Evolutionary conservation across 2,888 invertebrate genomes (phyloP).

Genomic region (Scrobipalpa costella): DNA sequence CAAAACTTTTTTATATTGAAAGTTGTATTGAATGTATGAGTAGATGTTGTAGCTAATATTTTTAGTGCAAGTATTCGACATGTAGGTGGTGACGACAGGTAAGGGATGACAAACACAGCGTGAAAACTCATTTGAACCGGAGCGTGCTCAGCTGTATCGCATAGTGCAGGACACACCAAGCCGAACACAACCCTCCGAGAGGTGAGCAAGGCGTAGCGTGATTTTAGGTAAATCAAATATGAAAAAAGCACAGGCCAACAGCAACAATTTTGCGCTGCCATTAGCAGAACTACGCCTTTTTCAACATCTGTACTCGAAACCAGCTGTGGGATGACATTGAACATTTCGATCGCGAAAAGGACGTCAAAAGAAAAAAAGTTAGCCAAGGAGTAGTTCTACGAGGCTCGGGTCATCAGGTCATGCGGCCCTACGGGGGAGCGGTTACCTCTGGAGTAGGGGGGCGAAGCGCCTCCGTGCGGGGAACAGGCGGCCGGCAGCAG

Average conservation of each 20-base stretch:
- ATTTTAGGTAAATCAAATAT: slow-evolving; percentile 5
- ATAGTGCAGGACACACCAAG: background rate
- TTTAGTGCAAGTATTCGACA: slow-evolving; percentile 11
- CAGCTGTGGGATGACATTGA: background rate
- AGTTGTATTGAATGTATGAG: slow-evolving; percentile 11
- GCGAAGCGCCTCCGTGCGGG: slow-evolving; percentile 85
- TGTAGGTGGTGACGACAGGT: slow-evolving; percentile 1
- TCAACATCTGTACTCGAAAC: background rate
- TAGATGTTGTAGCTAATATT: background rate
- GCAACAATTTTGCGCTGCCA: slow-evolving; percentile 34
- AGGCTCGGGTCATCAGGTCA: slow-evolving; percentile 24
- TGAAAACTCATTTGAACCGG: background rate
- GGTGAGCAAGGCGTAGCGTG: slow-evolving; percentile 20
- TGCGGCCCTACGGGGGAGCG: slow-evolving; percentile 33
- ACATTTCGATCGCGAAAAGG: background rate
- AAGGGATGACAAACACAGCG: background rate
- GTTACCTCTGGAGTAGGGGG: slow-evolving; percentile 87
- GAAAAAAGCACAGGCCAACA: slow-evolving; percentile 31
- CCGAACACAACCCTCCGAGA: background rate
- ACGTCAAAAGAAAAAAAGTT: background rate
- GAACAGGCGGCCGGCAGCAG: slow-evolving; percentile 87
- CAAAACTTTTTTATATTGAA: background rate
- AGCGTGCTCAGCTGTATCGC: background rate
- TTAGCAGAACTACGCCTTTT: slow-evolving; percentile 35
- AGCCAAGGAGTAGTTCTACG: slow-evolving; percentile 12